These are phyloP conservation scores for Carcina quercana DNA, from an alignment of 2,888 invertebrate species.

Conservation along the genomic window DNA sequence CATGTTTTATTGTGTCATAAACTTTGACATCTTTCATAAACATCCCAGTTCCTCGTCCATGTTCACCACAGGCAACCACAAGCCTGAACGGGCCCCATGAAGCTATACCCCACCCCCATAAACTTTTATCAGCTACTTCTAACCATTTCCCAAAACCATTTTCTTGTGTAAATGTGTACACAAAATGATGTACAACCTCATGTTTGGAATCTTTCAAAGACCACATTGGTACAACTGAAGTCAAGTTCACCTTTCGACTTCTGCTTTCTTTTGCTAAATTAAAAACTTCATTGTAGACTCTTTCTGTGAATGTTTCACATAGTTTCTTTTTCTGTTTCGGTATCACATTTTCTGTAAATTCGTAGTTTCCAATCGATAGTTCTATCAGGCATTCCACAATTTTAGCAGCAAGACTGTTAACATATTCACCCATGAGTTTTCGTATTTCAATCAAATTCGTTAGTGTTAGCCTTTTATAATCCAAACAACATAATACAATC, in stretches of 20 bases:
- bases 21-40: constrained; percentile 52
- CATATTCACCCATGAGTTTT: constrained; percentile 26
- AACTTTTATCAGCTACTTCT: constrained; percentile 44
- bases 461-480: constrained; percentile 32
- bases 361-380: constrained; percentile 21
- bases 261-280: constrained; percentile 35
- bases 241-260: constrained; percentile 29
- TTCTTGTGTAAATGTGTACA: constrained; percentile 38
- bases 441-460: constrained; percentile 36
- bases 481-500: constrained; percentile 48
- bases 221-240: constrained; percentile 43
- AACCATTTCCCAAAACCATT: constrained; percentile 45
- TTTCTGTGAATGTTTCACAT: constrained; percentile 36
- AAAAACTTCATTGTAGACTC: constrained; percentile 43
- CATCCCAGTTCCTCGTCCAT: constrained; percentile 46
- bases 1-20: constrained; percentile 44
- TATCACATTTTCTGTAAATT: constrained; percentile 23
- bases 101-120: constrained; percentile 62
- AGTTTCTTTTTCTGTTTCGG: constrained; percentile 24
- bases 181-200: constrained; percentile 31
- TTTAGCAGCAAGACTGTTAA: constrained; percentile 38
- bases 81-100: constrained; percentile 48
- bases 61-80: constrained; percentile 52
- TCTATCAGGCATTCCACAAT: constrained; percentile 39
- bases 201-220: constrained; percentile 27